Conservation (phyloP, 1,140 invertebrate genomes). For the Apis laboriosa region DNA sequence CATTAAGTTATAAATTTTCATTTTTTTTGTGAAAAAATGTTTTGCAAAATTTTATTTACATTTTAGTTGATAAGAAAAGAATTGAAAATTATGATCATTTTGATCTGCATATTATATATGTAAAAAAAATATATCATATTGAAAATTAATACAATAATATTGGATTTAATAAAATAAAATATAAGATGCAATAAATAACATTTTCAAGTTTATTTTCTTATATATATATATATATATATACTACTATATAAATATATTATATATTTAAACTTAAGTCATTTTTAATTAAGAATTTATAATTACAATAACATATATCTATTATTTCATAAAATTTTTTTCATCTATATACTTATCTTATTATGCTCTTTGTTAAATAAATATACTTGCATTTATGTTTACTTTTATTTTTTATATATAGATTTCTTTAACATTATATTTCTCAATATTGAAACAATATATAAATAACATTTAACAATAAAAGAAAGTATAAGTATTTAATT, state of each 20-base stretch:
- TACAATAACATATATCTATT: constrained; percentile 49
- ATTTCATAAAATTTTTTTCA: constrained; percentile 42
- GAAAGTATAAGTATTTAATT: constrained; percentile 33
- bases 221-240: constrained; percentile 59
- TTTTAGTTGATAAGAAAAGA: too few species aligned
- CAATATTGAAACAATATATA: constrained; percentile 25
- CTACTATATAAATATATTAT: constrained; percentile 62
- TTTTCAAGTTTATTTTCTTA: constrained; percentile 49
- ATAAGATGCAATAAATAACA: constrained; percentile 1
- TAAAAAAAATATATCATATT: neutral
- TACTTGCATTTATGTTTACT: constrained; percentile 44
- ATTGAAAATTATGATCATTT: too few species aligned
- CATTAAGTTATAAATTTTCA: too few species aligned
- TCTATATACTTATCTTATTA: constrained; percentile 47
- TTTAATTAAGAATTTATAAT: constrained; percentile 46
- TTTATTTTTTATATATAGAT: constrained; percentile 34
- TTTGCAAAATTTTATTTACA: too few species aligned
- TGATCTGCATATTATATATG: neutral
- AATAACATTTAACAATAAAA: constrained; percentile 31
- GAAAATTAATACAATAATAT: neutral
- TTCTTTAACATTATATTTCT: constrained; percentile 37
- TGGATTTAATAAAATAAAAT: neutral
- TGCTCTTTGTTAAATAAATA: constrained; percentile 60
- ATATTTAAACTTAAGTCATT: constrained; percentile 54
- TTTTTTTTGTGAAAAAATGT: too few species aligned